Percentiles rank a stretch among this genome's conserved stretches.
phyloP scores from a whole-genome alignment of 2,113 vertebrate genomes.

The Nymphicus hollandicus region DNA sequence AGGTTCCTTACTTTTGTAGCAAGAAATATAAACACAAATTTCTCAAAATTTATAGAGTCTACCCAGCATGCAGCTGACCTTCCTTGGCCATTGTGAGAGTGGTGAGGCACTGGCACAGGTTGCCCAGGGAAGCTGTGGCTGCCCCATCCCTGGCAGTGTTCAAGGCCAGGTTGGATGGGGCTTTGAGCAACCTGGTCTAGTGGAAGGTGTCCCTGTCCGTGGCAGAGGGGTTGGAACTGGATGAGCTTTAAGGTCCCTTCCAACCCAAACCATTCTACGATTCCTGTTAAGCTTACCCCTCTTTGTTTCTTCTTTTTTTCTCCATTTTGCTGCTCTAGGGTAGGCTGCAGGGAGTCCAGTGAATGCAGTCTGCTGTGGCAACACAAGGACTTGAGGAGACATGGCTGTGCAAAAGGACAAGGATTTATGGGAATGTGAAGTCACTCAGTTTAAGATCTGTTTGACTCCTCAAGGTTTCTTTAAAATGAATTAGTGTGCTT shows the following conservation, averaged over 20 bases:
- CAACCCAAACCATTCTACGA: not conserved
- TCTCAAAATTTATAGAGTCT: not conserved
- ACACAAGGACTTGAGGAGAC: fast-evolving
- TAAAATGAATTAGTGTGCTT: not conserved
- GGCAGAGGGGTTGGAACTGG: not conserved
- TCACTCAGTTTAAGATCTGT: not conserved
- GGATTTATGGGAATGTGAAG: not conserved
- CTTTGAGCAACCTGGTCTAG: not conserved
- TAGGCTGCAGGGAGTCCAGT: not conserved
- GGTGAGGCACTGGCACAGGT: not conserved
- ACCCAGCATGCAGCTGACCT: fast-evolving
- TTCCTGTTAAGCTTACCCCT: not conserved
- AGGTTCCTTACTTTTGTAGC: not conserved
- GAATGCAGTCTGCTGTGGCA: not conserved
- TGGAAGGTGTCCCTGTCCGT: not conserved
- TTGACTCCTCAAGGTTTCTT: not conserved
- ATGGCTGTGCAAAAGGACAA: fast-evolving
- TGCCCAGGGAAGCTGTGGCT: not conserved
- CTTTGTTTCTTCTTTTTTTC: not conserved
- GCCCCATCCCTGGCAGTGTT: not conserved
- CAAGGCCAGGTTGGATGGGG: not conserved
- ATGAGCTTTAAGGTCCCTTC: not conserved
- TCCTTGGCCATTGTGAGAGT: not conserved
- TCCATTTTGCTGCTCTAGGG: fast-evolving
- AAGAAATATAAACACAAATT: not conserved